Evolutionary conservation across 92 coral and sea anemone genomes (phyloP), one percentile per base, ranked within the genome.

Genomic region (Chrysogorgia sp.): DNA sequence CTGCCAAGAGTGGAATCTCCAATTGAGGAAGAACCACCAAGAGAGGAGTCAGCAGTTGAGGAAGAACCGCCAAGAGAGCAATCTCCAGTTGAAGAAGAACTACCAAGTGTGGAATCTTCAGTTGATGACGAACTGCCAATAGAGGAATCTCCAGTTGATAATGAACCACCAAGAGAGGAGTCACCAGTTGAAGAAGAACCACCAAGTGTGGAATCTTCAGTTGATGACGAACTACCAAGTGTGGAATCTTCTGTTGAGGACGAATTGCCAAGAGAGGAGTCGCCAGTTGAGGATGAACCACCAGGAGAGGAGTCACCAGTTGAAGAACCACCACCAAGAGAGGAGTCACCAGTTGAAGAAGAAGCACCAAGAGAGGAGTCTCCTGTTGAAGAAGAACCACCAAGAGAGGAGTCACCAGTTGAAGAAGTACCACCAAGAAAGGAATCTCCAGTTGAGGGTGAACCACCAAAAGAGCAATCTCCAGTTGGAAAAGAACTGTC

Each of bases 401-500:
- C 85, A 34, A 92, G 85, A 67, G 91, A 88, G 9, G 92, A 86
- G 47, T 81, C 64, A 7, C 84, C 82, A 37, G 87, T 90, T 57
- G 91, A 88, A 66, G 91, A 82, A 40, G 88, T 81, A 57, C 75
- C 82, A 56, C 89, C 85, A 26, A 92, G 90, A 63, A 96, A 90
- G 10, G 89, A 92, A 10, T 92, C 92, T 1, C 49, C 87, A 40
- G 97, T 88, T 63, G 96, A 92, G 30, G 91, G 90, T 10, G 35
- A 33, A 29, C 68, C 34, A 61, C 34, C 88, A 62, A 91, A 88
- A 43, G 90, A 72, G 69, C 77, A 83, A n/a, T 61, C 72, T 19
- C 85, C 81, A 50, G 85, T 88, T 2, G 86, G 74, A 31, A 75
- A 79, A 29, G 80, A 84, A 21, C 77, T 81, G 28, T 92, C 83